Conservation (phyloP, 37 sponge, comb jelly and placozoan genomes). For the Cladorhizidae sp. region DNA sequence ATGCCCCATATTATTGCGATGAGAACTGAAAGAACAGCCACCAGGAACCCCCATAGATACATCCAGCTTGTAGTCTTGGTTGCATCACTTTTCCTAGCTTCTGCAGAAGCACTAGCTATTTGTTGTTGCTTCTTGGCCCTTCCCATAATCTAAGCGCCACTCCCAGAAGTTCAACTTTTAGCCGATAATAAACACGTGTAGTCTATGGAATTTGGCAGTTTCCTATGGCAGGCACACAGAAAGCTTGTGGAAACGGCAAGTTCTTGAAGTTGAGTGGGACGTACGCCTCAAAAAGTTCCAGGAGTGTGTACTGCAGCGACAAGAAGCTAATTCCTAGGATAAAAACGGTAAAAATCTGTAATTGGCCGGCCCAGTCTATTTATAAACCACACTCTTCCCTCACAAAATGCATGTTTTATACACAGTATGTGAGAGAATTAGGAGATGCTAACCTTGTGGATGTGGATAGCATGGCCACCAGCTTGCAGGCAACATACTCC, state of each 20-base stretch:
- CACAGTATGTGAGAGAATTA: conserved; percentile 21
- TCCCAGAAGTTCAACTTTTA: too few species aligned
- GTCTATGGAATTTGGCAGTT: too few species aligned
- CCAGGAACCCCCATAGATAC: background rate
- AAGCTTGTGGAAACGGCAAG: too few species aligned
- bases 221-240: too few species aligned
- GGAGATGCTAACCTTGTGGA: conserved; percentile 11
- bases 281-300: background rate
- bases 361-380: too few species aligned
- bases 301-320: conserved; percentile 31
- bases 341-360: conserved; percentile 43
- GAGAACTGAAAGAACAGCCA: background rate
- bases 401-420: background rate
- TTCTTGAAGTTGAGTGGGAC: background rate
- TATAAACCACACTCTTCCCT: background rate
- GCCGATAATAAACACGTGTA: too few species aligned
- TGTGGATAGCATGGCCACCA: conserved; percentile 44
- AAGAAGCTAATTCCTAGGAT: conserved; percentile 58
- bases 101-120: too few species aligned
- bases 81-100: too few species aligned
- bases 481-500: conserved; percentile 37
- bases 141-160: too few species aligned
- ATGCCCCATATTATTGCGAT: background rate
- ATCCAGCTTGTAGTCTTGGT: background rate
- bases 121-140: too few species aligned